A percentile compares a stretch with the other conserved stretches of the same genome.
These are phyloP conservation scores for Agriopis aurantiaria DNA, from an alignment of 2,888 invertebrate species.

Conservation along the genomic window DNA sequence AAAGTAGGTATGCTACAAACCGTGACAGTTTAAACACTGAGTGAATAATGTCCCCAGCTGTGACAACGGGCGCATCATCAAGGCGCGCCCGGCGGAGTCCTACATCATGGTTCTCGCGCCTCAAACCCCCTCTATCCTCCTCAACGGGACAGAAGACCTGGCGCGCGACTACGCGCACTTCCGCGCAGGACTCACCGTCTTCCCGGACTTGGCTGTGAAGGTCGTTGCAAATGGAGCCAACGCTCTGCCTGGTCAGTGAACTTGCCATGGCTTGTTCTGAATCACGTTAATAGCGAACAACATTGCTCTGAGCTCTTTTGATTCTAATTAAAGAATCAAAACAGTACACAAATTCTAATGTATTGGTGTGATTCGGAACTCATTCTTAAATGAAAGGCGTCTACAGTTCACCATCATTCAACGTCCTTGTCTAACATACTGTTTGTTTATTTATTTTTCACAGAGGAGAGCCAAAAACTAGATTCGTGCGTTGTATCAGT, in stretches of 20 bases:
- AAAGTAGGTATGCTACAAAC: too few species aligned
- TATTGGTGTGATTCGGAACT: too few species aligned
- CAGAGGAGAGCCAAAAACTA: slow-evolving; percentile 87
- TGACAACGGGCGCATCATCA: slow-evolving; percentile 90
- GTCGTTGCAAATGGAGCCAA: slow-evolving; percentile 74
- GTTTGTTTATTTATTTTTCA: neutral
- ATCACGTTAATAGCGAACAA: too few species aligned
- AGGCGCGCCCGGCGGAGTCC: slow-evolving; percentile 92
- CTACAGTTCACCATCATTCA: too few species aligned
- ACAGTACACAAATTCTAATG: too few species aligned
- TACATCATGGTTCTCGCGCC: slow-evolving; percentile 95
- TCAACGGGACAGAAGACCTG: slow-evolving; percentile 93
- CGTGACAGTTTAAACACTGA: too few species aligned
- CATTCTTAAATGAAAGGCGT: too few species aligned
- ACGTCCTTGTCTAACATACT: too few species aligned
- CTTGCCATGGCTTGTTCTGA: too few species aligned
- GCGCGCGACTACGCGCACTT: slow-evolving; percentile 95
- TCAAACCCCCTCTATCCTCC: slow-evolving; percentile 93
- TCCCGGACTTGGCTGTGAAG: slow-evolving; percentile 93
- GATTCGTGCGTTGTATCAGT: slow-evolving; percentile 98
- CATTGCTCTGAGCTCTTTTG: too few species aligned
- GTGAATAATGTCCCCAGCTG: slow-evolving; percentile 84
- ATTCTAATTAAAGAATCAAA: too few species aligned
- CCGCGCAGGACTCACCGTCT: slow-evolving; percentile 94
- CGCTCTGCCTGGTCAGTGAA: slow-evolving; percentile 50